Conservation (phyloP, 2,888 invertebrate species). For the Augiades crinisus region DNA sequence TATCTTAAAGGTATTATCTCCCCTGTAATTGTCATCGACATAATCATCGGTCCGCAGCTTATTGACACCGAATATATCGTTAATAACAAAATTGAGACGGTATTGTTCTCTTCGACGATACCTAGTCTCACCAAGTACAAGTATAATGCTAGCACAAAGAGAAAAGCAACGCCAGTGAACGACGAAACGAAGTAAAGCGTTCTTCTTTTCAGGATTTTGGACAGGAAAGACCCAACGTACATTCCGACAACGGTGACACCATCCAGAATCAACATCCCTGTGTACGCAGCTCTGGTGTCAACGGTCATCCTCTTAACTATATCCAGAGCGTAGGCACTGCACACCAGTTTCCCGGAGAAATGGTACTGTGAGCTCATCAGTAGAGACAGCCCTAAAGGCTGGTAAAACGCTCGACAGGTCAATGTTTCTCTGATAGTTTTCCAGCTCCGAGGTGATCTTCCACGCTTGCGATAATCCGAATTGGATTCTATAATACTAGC, state of each 20-base stretch:
- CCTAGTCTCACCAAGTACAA: slow-evolving; percentile 45
- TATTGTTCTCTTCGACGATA: slow-evolving; percentile 44
- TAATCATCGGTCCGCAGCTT: slow-evolving; percentile 57
- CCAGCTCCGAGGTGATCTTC: too few species aligned
- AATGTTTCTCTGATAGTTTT: slow-evolving; percentile 31
- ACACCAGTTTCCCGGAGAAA: slow-evolving; percentile 51
- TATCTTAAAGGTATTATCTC: slow-evolving; percentile 53
- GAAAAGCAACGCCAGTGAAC: slow-evolving; percentile 44
- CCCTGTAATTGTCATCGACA: slow-evolving; percentile 49
- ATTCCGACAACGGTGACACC: slow-evolving; percentile 50
- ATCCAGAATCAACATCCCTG: slow-evolving; percentile 56
- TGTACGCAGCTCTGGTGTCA: slow-evolving; percentile 48
- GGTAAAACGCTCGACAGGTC: slow-evolving; percentile 44
- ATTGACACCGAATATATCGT: slow-evolving; percentile 50
- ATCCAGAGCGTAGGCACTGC: slow-evolving; percentile 51
- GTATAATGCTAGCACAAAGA: slow-evolving; percentile 51
- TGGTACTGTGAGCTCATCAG: slow-evolving; percentile 46
- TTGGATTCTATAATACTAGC: slow-evolving; percentile 24
- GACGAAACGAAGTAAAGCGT: slow-evolving; percentile 48
- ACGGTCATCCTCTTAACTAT: slow-evolving; percentile 48
- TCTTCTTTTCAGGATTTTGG: slow-evolving; percentile 36
- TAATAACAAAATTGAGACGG: slow-evolving; percentile 41
- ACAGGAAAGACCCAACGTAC: slow-evolving; percentile 38
- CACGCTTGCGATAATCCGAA: slow-evolving; percentile 28
- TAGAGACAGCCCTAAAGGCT: slow-evolving; percentile 45